A percentile compares a stretch with the other conserved stretches of the same genome.
phyloP scores from a whole-genome alignment of 2,797 vertebrate genomes.

The Orientallactaga sibirica region DNA sequence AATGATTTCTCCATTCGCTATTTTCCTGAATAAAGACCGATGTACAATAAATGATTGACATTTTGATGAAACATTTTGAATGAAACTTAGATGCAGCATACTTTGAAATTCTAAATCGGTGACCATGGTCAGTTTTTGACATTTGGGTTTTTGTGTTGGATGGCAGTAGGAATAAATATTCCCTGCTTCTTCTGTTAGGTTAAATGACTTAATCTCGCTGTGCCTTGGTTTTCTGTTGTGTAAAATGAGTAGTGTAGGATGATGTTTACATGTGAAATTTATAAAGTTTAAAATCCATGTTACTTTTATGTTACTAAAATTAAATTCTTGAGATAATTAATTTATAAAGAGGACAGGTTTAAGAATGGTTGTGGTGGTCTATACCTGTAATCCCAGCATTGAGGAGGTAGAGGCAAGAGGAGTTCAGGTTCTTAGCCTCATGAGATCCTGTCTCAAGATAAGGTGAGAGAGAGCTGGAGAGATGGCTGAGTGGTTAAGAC shows the following conservation, averaged over 20 bases:
- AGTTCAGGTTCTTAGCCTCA: no score
- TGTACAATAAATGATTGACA: not conserved
- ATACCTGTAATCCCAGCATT: no score
- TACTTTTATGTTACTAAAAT: not conserved
- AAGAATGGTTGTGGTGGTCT: no score
- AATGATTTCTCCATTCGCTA: constrained; percentile 18
- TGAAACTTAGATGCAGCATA: not conserved
- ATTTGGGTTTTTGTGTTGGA: not conserved
- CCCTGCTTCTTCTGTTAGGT: not conserved
- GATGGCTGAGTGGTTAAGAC: no score
- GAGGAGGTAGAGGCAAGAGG: no score
- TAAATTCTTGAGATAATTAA: not conserved
- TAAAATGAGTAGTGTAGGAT: not conserved
- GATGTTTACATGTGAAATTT: not conserved
- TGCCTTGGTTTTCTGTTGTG: not conserved
- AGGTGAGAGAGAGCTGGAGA: no score
- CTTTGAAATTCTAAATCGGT: not conserved
- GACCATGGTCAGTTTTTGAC: not conserved
- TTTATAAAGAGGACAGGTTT: no score
- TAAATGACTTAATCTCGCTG: not conserved
- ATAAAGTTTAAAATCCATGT: not conserved
- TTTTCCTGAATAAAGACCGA: constrained; percentile 40
- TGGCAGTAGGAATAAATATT: not conserved
- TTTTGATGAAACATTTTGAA: constrained; percentile 6
- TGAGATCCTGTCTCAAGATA: not conserved